A percentile compares a stretch with the other conserved stretches of the same genome.
Conservation (phyloP, 2,888 invertebrate genomes). For the Teinopalpus imperialis region DNA sequence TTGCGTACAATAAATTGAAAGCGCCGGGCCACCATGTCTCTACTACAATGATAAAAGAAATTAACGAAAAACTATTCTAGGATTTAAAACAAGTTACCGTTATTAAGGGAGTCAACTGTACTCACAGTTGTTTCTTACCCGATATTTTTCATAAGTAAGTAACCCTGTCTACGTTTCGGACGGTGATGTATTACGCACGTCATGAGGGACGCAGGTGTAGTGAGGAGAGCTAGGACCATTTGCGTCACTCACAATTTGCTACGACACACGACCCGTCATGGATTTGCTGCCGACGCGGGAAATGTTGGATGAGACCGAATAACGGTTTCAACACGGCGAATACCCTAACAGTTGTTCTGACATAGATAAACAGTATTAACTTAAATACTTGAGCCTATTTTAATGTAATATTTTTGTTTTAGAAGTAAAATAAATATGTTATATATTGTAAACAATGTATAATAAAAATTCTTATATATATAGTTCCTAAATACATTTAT, state of each 20-base stretch:
- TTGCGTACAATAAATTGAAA: too few species aligned
- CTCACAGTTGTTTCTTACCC: not conserved
- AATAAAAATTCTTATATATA: too few species aligned
- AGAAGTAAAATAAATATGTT: too few species aligned
- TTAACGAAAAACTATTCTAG: too few species aligned
- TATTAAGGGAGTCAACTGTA: too few species aligned
- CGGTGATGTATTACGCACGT: constrained; percentile 23
- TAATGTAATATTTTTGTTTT: too few species aligned
- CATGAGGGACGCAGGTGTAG: constrained; percentile 20
- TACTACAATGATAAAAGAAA: too few species aligned
- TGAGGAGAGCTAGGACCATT: constrained; percentile 17
- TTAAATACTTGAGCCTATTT: too few species aligned
- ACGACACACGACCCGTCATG: constrained; percentile 13
- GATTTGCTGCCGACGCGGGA: not conserved
- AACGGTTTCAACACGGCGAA: not conserved
- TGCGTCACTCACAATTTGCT: constrained; percentile 25
- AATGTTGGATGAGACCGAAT: constrained; percentile 5
- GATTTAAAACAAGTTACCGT: too few species aligned
- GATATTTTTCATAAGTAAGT: constrained; percentile 10
- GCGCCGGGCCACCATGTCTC: too few species aligned
- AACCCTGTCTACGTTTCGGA: constrained; percentile 9
- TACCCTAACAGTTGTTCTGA: not conserved
- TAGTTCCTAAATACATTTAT: too few species aligned
- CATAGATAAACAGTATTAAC: constrained; percentile 1
- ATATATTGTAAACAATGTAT: too few species aligned